Conservation (phyloP, 2,113 vertebrate genomes). For the Hydrolagus affinis region DNA sequence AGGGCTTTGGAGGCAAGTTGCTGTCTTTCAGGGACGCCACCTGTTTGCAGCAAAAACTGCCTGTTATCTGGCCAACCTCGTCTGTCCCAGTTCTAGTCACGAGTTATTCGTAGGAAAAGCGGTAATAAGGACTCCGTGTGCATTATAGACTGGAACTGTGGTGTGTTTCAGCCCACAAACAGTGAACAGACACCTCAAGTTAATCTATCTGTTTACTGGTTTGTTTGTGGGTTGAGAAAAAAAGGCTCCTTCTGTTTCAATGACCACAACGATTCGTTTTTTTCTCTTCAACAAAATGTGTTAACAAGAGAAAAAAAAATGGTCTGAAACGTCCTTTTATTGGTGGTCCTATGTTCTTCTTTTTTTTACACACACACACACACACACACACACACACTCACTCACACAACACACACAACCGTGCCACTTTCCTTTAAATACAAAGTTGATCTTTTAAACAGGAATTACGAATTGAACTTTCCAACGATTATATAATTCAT, state of each 20-base stretch:
- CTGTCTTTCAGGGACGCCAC: background rate
- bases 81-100: background rate
- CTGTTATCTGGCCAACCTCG: background rate
- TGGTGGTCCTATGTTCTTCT: background rate
- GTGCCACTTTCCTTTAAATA: no score
- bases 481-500: no score
- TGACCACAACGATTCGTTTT: conserved; percentile 13
- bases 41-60: background rate
- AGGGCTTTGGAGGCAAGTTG: no score
- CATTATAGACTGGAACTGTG: background rate
- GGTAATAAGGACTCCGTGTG: background rate
- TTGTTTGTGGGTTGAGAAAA: conserved; percentile 2
- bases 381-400: no score
- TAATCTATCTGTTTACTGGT: conserved; percentile 6
- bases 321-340: background rate
- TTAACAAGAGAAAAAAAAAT: background rate
- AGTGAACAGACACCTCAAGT: conserved; percentile 13
- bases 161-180: background rate
- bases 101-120: background rate
- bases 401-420: no score
- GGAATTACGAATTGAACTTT: no score
- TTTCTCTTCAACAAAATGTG: background rate
- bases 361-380: no score
- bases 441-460: no score
- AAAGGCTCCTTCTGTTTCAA: background rate